Percentiles rank a stretch among this genome's conserved stretches.
Evolutionary conservation across 1,140 invertebrate species (phyloP).

Genomic region (Saccostrea glomerata): DNA sequence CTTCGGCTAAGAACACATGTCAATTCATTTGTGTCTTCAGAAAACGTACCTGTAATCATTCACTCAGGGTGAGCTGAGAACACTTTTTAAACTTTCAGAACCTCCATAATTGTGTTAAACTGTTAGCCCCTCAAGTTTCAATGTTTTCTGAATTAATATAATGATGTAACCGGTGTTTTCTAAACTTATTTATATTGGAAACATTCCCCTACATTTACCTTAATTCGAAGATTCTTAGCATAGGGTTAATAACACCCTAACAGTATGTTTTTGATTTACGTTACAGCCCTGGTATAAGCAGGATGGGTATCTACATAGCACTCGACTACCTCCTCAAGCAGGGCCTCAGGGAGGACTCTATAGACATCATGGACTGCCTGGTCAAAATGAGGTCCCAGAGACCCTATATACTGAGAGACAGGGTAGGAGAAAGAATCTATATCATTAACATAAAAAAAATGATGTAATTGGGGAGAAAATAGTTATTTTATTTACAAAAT

Average conservation of each 20-base stretch:
- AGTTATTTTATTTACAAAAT: too few relatives aligned
- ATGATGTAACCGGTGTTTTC: too few relatives aligned
- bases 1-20: background rate
- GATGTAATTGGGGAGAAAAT: too few relatives aligned
- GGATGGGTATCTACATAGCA: background rate
- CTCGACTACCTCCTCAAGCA: background rate
- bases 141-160: too few relatives aligned
- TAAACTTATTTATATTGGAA: too few relatives aligned
- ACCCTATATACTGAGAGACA: background rate
- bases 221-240: too few relatives aligned
- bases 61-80: background rate
- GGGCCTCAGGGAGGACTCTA: background rate
- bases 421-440: background rate
- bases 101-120: background rate
- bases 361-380: background rate
- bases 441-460: too few relatives aligned
- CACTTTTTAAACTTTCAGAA: background rate
- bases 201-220: too few relatives aligned
- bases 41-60: background rate
- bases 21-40: background rate
- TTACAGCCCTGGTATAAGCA: background rate
- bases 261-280: background rate
- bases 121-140: background rate
- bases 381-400: conserved; percentile 7
- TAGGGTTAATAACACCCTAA: too few relatives aligned